Evolutionary conservation across 2,888 invertebrate genomes (phyloP), one percentile per base, ranked within the genome.

Genomic region (Lapara coniferarum): DNA sequence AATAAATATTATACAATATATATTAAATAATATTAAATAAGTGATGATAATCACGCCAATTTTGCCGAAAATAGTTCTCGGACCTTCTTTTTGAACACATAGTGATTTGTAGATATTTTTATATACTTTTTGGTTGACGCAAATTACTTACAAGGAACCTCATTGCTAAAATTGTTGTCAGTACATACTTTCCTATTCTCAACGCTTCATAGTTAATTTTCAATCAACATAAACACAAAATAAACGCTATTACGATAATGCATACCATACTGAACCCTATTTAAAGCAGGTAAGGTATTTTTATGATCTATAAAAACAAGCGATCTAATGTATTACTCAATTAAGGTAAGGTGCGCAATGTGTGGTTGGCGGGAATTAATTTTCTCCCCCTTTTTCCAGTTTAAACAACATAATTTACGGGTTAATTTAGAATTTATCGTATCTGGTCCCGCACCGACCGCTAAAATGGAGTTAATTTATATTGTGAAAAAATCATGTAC

Each of bases 321-420:
- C 74, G 71, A 69, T 70, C 76, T 82, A 82, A 85, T 84, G 76
- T 82, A 86, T 85, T 83, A 81, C 76, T 83, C 85, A 85, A 88
- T 89, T 85, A 84, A 74, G 75, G 76, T 66, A 72, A 77, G 74
- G 79, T 83, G 75, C 74, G 75, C 79, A 82, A 81, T 81, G 81
- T 82, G 84, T 82, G 85, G 82, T 80, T 68, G 74, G 78, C 77
- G 77, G 73, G 69, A 83, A 86, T 87, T 86, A 85, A 89, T 87
- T 85, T 80, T 77, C 79, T 75, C 76, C 77, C 76, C 80, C 85
- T 84, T 86, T 86, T 87, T 83, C 80, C 77, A 84, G 79, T 87
- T 86, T 84, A 83, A 86, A 84, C 82, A 84, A 84, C 78, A 85
- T 85, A 85, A 87, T 88, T 87, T 85, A 87, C 81, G 81, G 80